Evolutionary conservation across 2,113 vertebrate species (phyloP).

Genomic region (Nothobranchius furzeri): DNA sequence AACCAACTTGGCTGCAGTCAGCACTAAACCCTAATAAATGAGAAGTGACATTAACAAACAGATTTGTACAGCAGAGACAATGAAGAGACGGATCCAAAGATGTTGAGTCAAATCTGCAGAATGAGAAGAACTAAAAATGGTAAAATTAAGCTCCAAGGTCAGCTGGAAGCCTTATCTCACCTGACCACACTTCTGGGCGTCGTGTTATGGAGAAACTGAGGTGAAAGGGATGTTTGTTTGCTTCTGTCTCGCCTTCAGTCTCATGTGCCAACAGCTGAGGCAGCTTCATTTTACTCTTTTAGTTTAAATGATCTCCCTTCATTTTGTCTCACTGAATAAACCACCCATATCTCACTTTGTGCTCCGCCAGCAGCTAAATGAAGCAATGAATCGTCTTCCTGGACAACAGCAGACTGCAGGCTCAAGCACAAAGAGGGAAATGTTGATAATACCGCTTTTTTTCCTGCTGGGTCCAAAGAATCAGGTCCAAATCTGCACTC

Average conservation of each 20-base stretch:
- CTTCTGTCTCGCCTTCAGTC: background rate
- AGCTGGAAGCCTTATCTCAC: conserved; percentile 14
- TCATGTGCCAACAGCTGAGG: conserved; percentile 11
- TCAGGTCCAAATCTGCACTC: conserved; percentile 25
- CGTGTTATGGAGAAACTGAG: background rate
- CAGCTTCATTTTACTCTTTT: conserved; percentile 35
- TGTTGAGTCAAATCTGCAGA: background rate
- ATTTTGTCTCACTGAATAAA: conserved; percentile 20
- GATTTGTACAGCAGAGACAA: background rate
- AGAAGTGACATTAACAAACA: conserved; percentile 16
- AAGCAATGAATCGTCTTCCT: conserved; percentile 22
- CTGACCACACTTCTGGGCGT: background rate
- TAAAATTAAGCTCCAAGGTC: background rate
- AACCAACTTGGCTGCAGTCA: conserved; percentile 22
- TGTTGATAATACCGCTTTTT: conserved; percentile 22
- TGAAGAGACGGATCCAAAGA: background rate
- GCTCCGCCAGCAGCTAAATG: conserved; percentile 20
- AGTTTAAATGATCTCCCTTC: conserved; percentile 34
- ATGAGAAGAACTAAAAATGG: background rate
- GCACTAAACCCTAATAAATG: conserved; percentile 17
- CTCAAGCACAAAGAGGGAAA: background rate
- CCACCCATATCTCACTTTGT: conserved; percentile 1
- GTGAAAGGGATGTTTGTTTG: background rate
- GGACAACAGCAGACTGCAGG: conserved; percentile 3
- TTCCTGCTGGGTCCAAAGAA: conserved; percentile 16